phyloP scores from a whole-genome alignment of 2,888 invertebrate species.

The Ormyrus rosae region DNA sequence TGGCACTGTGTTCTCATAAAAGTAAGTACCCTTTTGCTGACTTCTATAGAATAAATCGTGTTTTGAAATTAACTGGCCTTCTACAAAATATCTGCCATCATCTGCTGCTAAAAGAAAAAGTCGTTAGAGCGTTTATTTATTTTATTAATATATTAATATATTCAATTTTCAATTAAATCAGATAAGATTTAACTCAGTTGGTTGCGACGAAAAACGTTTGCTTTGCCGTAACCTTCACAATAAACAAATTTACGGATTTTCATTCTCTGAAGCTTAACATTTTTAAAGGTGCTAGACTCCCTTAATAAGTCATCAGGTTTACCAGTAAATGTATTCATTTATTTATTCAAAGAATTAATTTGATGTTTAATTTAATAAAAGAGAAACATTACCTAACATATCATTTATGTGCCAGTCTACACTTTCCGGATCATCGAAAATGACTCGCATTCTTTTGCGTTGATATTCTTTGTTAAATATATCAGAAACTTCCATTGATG shows the following conservation, averaged over 20 bases:
- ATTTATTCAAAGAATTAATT: too few species aligned
- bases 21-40: constrained; percentile 16
- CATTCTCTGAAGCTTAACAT: too few species aligned
- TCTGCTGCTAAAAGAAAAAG: background rate
- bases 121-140: too few species aligned
- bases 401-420: constrained; percentile 5
- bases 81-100: constrained; percentile 10
- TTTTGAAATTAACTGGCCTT: constrained; percentile 21
- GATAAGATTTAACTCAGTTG: too few species aligned
- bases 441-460: background rate
- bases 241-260: too few species aligned
- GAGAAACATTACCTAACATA: background rate
- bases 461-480: constrained; percentile 21
- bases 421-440: constrained; percentile 10
- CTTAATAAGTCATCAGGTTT: too few species aligned
- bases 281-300: too few species aligned
- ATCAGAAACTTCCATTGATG: constrained; percentile 9
- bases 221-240: too few species aligned
- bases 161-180: too few species aligned
- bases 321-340: too few species aligned
- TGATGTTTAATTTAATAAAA: background rate
- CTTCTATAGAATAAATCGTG: constrained; percentile 28
- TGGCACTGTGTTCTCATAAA: constrained; percentile 20
- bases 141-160: too few species aligned
- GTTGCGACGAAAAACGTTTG: too few species aligned